Conservation (phyloP, 2,797 vertebrate species). For the Darevskia mixta region DNA sequence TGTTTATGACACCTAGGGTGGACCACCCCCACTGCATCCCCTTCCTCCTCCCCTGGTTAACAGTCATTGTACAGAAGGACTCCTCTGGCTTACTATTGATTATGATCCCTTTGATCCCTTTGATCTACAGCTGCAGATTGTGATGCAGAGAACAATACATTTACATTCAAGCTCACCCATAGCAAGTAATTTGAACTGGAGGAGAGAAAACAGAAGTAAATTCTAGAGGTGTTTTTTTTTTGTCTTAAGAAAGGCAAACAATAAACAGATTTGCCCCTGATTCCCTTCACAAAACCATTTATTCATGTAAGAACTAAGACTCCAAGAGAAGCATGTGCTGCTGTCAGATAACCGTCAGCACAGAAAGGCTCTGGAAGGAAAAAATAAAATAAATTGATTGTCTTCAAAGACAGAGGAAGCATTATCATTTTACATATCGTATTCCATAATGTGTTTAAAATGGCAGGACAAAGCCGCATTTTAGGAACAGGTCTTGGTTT, state of each 20-base stretch:
- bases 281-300: constrained; percentile 21
- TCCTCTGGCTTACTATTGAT: not conserved
- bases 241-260: constrained; percentile 21
- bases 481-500: constrained; percentile 38
- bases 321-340: constrained; percentile 37
- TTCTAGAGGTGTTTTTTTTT: not conserved
- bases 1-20: fast-evolving
- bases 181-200: not conserved
- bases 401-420: constrained; percentile 51
- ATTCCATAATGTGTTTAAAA: constrained; percentile 47
- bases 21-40: no score
- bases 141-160: not conserved
- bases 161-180: constrained; percentile 29
- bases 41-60: no score
- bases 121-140: constrained; percentile 8
- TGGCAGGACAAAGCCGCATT: constrained; percentile 40
- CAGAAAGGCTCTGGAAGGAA: constrained; percentile 20
- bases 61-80: not conserved
- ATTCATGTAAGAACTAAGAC: constrained; percentile 50
- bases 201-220: not conserved
- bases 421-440: constrained; percentile 34
- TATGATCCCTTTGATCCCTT: not conserved
- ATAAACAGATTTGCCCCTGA: constrained; percentile 22
- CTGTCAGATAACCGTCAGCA: constrained; percentile 50
- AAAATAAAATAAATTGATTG: constrained; percentile 30